These are phyloP conservation scores for Brachionus paranguensis DNA, from an alignment of 1,140 invertebrate genomes.

Conservation along the genomic window DNA sequence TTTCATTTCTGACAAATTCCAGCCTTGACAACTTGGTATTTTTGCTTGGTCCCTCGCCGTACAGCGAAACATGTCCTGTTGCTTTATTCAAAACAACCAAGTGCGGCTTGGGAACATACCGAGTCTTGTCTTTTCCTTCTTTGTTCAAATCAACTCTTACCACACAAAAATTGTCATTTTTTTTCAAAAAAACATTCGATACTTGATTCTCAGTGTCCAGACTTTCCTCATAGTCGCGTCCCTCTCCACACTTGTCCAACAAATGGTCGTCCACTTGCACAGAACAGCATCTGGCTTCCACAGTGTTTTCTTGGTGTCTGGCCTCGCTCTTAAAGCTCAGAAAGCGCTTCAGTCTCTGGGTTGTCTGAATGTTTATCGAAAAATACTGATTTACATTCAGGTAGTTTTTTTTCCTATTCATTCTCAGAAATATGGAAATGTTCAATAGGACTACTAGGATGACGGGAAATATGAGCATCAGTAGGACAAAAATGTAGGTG, in stretches of 20 bases:
- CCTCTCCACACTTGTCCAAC: not conserved
- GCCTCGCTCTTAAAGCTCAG: not conserved
- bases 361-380: not conserved
- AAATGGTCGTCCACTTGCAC: not conserved
- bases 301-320: not conserved
- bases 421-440: not conserved
- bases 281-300: not conserved
- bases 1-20: not conserved
- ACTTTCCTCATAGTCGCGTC: not conserved
- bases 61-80: not conserved
- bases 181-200: conserved; percentile 21
- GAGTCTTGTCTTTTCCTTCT: not conserved
- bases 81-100: not conserved
- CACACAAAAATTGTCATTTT: not conserved
- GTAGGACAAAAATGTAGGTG: not conserved
- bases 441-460: not conserved
- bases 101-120: not conserved
- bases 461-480: not conserved
- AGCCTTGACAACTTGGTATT: not conserved
- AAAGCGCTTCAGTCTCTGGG: not conserved
- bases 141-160: conserved; percentile 7
- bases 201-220: not conserved
- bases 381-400: conserved; percentile 11
- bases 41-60: not conserved
- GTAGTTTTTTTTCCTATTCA: conserved; percentile 19